phyloP scores from a whole-genome alignment of 1,140 invertebrate species.

The Drosophila tani region DNA sequence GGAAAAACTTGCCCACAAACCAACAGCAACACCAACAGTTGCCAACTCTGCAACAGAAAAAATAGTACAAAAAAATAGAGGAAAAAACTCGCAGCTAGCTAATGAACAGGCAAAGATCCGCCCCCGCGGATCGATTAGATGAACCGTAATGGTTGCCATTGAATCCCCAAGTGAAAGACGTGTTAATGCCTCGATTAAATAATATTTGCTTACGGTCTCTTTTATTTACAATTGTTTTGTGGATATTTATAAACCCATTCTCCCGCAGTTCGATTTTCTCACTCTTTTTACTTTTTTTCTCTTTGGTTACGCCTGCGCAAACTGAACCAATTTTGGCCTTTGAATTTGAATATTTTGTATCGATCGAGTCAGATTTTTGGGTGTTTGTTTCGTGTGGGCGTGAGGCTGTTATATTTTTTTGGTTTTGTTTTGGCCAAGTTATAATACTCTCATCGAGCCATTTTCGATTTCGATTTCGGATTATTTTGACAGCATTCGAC shows the following conservation, averaged over 20 bases:
- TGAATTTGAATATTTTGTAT: slow-evolving; percentile 18
- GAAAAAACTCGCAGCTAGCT: slow-evolving; percentile 40
- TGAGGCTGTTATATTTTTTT: slow-evolving; percentile 9
- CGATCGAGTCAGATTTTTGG: slow-evolving; percentile 10
- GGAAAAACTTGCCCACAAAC: slow-evolving; percentile 59
- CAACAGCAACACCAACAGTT: slow-evolving; percentile 11
- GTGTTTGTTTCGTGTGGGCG: slow-evolving; percentile 15
- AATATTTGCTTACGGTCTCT: slow-evolving; percentile 50
- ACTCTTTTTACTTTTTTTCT: neutral
- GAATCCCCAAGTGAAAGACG: slow-evolving; percentile 27
- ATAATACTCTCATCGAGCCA: slow-evolving; percentile 33
- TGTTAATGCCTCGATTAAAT: slow-evolving; percentile 68
- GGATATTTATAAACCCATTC: slow-evolving; percentile 55
- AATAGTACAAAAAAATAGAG: neutral
- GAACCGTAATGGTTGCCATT: slow-evolving; percentile 11
- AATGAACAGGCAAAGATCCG: slow-evolving; percentile 46
- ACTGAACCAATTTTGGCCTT: slow-evolving; percentile 53
- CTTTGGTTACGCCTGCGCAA: slow-evolving; percentile 44
- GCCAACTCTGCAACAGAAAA: slow-evolving; percentile 17
- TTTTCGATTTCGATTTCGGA: slow-evolving; percentile 46
- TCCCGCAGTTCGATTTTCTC: slow-evolving; percentile 14
- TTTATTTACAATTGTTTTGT: slow-evolving; percentile 51
- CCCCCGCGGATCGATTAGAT: slow-evolving; percentile 34
- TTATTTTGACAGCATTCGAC: slow-evolving; percentile 50
- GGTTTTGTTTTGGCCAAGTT: slow-evolving; percentile 1